Evolutionary conservation across 2,113 vertebrate species (phyloP), one percentile per base, ranked within the genome.

Genomic region (Chlamydotis undulata): DNA sequence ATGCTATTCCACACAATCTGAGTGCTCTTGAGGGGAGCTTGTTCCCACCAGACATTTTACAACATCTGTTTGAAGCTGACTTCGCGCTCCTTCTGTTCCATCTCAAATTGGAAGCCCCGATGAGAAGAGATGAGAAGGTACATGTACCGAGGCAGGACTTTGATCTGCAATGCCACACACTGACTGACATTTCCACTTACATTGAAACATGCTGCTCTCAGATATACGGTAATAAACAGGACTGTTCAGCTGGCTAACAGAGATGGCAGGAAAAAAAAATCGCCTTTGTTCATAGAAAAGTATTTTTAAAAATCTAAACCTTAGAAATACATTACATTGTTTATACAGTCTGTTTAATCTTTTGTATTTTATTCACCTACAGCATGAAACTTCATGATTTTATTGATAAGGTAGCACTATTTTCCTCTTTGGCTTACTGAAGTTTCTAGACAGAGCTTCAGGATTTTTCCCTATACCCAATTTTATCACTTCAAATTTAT

Each of bases 61-160:
- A 96, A 95, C 95, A 96, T 97, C 96, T 96, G 92, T 94, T 97
- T 94, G 97, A 97, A 97, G 92, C 90, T 94, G 64, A 85, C 92
- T 95, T 95, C 9, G 63, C 12, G 2, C 82, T 96, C 90, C 80
- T 94, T 96, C 94, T 97, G 96, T 95, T 97, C 91, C 97, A 90
- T 96, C 83, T 97, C 95, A 97, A 23, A 86, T 39, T 90, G 95
- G 90, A 84, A 97, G 93, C 81, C 68, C 81, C 35, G 43, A 94
- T 15, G 83, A 96, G 94, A 87, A 87, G 90, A 94, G 90, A 95
- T 95, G 95, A 97, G 95, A 97, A 96, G 96, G 87, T 96, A 61
- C 71, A 76, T 29, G 84, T 60, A 94, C 81, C 2, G 59, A 94
- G 94, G 57, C 79, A 93, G 89, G 61, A 78, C 94, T 97, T 97